phyloP scores from a whole-genome alignment of 2,888 invertebrate genomes.

The Exocentrus adspersus region DNA sequence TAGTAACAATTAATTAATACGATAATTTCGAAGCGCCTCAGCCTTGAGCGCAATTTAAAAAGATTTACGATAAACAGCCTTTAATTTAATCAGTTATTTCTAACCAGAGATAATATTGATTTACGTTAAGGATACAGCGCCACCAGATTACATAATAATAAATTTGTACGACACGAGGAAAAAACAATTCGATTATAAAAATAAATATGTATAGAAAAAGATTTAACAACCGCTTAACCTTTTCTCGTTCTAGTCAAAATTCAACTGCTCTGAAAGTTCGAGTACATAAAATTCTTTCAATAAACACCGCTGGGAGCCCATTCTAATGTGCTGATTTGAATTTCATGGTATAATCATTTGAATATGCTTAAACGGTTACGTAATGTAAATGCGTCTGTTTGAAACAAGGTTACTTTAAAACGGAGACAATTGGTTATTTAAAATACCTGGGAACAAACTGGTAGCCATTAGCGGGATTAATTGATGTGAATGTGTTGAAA shows the following conservation, averaged over 20 bases:
- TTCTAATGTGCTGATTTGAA: neutral
- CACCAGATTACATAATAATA: conserved; percentile 11
- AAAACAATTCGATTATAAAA: no score
- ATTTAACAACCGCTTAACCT: no score
- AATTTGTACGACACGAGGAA: neutral
- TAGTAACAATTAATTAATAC: neutral
- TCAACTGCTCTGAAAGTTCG: neutral
- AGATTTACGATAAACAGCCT: conserved; percentile 11
- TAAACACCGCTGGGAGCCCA: neutral
- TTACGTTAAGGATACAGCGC: conserved; percentile 16
- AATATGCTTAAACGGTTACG: neutral
- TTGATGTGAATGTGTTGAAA: no score
- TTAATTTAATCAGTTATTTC: conserved; percentile 20
- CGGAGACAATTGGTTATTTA: neutral
- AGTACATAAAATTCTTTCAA: neutral
- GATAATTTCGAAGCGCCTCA: no score
- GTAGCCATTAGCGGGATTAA: no score
- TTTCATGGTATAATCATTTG: neutral
- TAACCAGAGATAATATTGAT: conserved; percentile 12
- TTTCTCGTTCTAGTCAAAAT: no score
- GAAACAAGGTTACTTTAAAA: neutral
- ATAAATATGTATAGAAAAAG: no score
- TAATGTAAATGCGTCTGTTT: neutral
- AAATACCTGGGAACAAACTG: neutral
- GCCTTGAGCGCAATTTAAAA: conserved; percentile 12